phyloP scores from a whole-genome alignment of 1,140 invertebrate species.

The Zaprionus taronus region DNA sequence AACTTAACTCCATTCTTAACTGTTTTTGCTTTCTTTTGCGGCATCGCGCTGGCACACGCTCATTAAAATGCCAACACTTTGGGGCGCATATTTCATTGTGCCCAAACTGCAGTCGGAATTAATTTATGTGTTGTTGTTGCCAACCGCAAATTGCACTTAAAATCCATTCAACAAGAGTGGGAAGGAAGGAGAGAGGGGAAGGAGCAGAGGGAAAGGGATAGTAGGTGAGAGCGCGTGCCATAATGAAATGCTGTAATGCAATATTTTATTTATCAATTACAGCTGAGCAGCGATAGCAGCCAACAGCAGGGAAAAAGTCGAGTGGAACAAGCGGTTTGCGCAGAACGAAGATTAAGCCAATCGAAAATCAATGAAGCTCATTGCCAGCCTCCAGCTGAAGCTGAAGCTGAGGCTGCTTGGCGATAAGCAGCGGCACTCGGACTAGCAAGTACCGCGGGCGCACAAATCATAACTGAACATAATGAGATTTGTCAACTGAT shows the following conservation, averaged over 20 bases:
- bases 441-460: conserved; percentile 15
- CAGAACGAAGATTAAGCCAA: conserved; percentile 4
- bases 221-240: neutral
- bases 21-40: conserved; percentile 4
- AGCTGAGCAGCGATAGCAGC: neutral
- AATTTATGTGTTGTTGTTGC: conserved; percentile 66
- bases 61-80: conserved; percentile 64
- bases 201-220: neutral
- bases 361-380: conserved; percentile 13
- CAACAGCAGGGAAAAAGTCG: neutral
- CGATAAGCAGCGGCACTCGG: conserved; percentile 14
- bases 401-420: conserved; percentile 28
- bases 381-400: neutral
- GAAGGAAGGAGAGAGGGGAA: neutral
- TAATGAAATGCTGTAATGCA: conserved; percentile 43
- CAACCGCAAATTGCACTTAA: conserved; percentile 74
- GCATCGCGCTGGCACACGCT: conserved; percentile 17
- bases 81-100: conserved; percentile 38
- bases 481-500: conserved; percentile 75
- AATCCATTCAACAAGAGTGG: conserved; percentile 40
- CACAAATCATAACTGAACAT: conserved; percentile 46
- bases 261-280: conserved; percentile 73
- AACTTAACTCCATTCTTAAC: neutral
- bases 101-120: conserved; percentile 30
- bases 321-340: neutral